phyloP scores from a whole-genome alignment of 2,888 invertebrate species.

The Campoplex nolae region DNA sequence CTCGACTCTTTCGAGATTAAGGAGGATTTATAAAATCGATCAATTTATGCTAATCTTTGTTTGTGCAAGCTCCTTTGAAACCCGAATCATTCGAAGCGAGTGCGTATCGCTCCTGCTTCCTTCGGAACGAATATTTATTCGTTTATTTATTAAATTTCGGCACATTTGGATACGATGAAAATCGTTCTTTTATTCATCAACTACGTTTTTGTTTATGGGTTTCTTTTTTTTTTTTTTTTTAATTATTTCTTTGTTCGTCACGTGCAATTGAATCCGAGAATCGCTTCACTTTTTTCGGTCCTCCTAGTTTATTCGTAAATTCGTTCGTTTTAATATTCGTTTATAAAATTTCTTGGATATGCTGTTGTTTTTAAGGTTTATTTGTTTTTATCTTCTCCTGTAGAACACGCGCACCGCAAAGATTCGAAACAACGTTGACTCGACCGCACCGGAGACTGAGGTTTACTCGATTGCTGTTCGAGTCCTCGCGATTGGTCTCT shows the following conservation, averaged over 20 bases:
- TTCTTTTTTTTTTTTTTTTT: neutral
- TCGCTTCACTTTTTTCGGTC: too few species aligned
- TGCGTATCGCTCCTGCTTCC: too few species aligned
- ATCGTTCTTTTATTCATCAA: neutral
- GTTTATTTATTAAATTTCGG: neutral
- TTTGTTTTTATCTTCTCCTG: neutral
- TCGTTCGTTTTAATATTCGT: too few species aligned
- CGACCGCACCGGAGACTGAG: slow-evolving; percentile 77
- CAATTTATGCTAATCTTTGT: slow-evolving; percentile 2
- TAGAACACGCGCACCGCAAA: neutral
- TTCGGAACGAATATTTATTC: neutral
- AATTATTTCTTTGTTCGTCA: too few species aligned
- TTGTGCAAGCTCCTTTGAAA: neutral
- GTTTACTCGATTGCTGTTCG: slow-evolving; percentile 65
- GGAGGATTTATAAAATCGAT: neutral
- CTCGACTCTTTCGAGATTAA: neutral
- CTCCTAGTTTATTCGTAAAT: too few species aligned
- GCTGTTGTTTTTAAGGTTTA: neutral
- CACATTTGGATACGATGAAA: neutral
- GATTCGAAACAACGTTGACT: slow-evolving; percentile 70
- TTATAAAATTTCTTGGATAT: neutral
- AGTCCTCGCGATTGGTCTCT: slow-evolving; percentile 65
- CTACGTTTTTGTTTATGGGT: neutral
- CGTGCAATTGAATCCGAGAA: too few species aligned
- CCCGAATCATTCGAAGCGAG: too few species aligned